Evolutionary conservation across 1,140 invertebrate species (phyloP), one percentile per base, ranked within the genome.

Genomic region (Heliothis subflexa): DNA sequence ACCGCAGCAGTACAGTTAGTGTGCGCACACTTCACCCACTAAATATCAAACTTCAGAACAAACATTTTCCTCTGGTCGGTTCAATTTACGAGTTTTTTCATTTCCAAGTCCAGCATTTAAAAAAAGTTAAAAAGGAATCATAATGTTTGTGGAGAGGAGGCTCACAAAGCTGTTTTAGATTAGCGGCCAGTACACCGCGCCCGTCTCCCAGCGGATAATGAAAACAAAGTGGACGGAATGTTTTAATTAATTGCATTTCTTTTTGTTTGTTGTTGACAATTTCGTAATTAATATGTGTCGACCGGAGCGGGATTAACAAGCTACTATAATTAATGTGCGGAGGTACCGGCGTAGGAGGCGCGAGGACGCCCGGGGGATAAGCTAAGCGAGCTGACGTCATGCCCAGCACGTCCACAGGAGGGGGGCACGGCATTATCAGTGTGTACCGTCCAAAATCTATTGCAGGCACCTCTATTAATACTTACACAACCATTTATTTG

Each of bases 181-280:
- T 45, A 14, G 28, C 33, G 33, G 40, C 18, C 16, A 13, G 57
- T 12, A 13, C 57, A 25, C 45, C 16, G 11, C 64, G 45, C 11
- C 16, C 45, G 47, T 11, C 64, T 12, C 45, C 45, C n/a, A 13
- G 18, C 18, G 16, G 40, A 18, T 70, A 70, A 70, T 70, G 66
- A 70, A 70, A 70, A 70, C 66, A 70, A 66, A 70, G 66, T 70
- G 47, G 66, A 50, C 45, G 45, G 28, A 70, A 70, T 70, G 12
- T 52, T 70, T 70, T 49, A 50, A 70, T 52, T 70, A 70, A 70
- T 70, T 52, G 47, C 66, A 52, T 62, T 62, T 45, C 47, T 70
- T 70, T 70, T 70, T 68, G 47, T 50, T 28, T 70, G 10, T 70
- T 70, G 66, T 70, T 70, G 62, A 66, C 62, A 66, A 66, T 66